Evolutionary conservation across 1,140 invertebrate genomes (phyloP), one percentile per base, ranked within the genome.

Genomic region (Nephila pilipes): DNA sequence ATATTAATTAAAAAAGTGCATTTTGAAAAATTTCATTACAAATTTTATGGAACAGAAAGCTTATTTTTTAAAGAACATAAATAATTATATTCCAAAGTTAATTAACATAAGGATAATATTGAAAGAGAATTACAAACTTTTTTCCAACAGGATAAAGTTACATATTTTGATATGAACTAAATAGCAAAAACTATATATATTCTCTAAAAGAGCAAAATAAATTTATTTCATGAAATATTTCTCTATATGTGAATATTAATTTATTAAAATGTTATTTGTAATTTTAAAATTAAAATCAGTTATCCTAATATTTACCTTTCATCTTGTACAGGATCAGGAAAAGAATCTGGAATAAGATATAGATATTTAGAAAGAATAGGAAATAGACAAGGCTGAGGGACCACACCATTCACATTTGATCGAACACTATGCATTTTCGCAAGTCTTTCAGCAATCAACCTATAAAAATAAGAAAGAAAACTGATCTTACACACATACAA

Each of bases 281-380:
- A 32, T 25, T 55, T 38, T n/a, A 81, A n/a, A 46, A 25, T 22
- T 32, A 14, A 29, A 85, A 25, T 32, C 20, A 60, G 1, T 18
- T 14, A 6, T 1, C 32, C 46, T 80, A 25, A 60, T 54, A 79
- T 22, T 80, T 83, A 94, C 93, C 88, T 91, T 87, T 80, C 69
- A 75, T 94, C 69, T 36, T 94, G 92, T 0, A 88, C 38, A 6
- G 89, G 75, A 83, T 94, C 90, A 25, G n/a, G 6, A 69, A 93
- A 94, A 46, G 92, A 80, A 36, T 93, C 92, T 32, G 94, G 97
- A 94, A 97, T 96, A 92, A 98, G 96, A 94, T 96, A 95, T 91
- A 98, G 95, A 96, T 98, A 98, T 94, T 97, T 97, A 94, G 97
- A 96, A 46, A 96, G 96, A 95, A 98, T 98, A 25, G 96, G 96